Evolutionary conservation across 1,140 invertebrate genomes (phyloP), one percentile per base, ranked within the genome.

Genomic region (Aethina tumida): DNA sequence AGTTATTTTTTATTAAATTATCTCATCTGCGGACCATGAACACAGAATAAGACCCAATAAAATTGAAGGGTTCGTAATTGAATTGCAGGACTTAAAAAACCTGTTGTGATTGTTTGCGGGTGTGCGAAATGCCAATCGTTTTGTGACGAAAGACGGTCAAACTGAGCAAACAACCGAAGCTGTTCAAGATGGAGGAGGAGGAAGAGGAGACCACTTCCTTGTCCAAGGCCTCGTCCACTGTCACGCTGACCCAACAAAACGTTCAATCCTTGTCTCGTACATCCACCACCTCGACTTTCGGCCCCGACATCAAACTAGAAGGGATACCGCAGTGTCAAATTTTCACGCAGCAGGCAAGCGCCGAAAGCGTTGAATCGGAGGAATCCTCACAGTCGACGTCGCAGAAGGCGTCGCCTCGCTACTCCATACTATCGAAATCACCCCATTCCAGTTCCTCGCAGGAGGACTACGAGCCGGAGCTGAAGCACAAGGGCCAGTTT

Each of bases 381-480:
- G 58, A 60, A 38, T 57, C 59, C 12, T 55, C 55, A 20, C 56
- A 52, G 7, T 48, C 52, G 14, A 41, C 49, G 14, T 47, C 53
- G 5, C 33, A 49, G 22, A 43, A 53, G 30, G 35, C 40, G 4
- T 51, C 52, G 7, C 54, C 59, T 8, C 43, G 46, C 7, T 56
- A 43, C 39, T 62, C 32, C 19, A 39, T 50, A 29, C 46, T 70
- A 6, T 75, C 66, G 34, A 70, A 73, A 27, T 78, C 75, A 40
- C 74, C 76, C 0, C 73, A 78, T 35, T 79, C 77, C 0, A 79
- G 76, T 46, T 79, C 75, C 8, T 78, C 75, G 27, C 76, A 79
- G 50, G 77, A 81, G 49, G 77, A 81, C 31, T 77, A 77, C 45
- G 76, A 74, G 24, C 64, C 67, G 0, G 68, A 71, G 21, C 48